Base-by-base conservation (phyloP, 2,888 invertebrate species). In the Allacma fusca region DNA sequence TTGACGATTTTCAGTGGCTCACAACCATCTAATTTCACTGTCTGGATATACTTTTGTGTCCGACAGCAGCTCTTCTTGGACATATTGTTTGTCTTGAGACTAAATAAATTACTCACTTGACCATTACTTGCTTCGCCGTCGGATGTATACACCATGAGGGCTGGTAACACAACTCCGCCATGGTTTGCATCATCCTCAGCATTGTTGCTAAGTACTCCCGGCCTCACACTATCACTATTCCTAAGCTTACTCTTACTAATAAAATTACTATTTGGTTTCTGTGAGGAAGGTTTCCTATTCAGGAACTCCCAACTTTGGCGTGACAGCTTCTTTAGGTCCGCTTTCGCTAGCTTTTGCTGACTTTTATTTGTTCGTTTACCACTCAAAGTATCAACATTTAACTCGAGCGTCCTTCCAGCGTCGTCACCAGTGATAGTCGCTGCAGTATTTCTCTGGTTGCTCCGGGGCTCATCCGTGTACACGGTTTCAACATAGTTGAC, bases 21-120 rank as follows among this genome's bases (percentile, higher is more conserved):
- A 75, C 83, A 83, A 24, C 83, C 83, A 29, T 82, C 81, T n/a
- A 82, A 64, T 64, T 82, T 82, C 40, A 83, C 79, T 1, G 82
- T 80, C 71, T 83, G 83, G n/a, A 80, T 80, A 62, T 83, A 83
- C 75, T 82, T 83, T 59, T 82, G 82, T 21, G 82, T 82, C 57
- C 82, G 77, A 69, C 83, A 83, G 57, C 83, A 83, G 70, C 80
- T 82, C 34, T 79, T 50, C 64, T 80, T 80, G 12, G 29, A 44
- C 19, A 34, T 19, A 64, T 43, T 65, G 13, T 23, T 65, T n/a
- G 34, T 75, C 29, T 72, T 72, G 43, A 59, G 57, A 59, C 28
- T 59, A 50, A 59, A n/a, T 24, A 62, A 76, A 70, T 68, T 57
- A 23, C 59, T 76, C 1, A 76, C 57, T 76, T 70, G 34, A 13